Evolutionary conservation across 2,888 invertebrate species (phyloP).

Genomic region (Branchipolynoe longqiensis): DNA sequence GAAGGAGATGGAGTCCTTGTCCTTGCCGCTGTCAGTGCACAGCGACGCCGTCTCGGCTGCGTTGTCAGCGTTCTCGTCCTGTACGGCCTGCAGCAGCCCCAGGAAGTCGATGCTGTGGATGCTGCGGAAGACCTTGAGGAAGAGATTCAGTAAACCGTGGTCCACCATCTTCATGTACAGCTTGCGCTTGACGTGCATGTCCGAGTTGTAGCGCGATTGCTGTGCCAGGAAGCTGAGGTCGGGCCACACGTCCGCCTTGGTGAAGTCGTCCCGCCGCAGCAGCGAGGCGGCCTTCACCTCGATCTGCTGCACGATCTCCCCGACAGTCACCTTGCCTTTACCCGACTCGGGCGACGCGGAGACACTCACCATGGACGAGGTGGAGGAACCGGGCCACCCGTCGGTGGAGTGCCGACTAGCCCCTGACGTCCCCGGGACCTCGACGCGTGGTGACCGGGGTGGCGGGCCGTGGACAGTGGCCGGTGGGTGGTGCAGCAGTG

Average conservation of each 20-base stretch:
- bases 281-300: slow-evolving; percentile 55
- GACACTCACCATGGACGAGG: slow-evolving; percentile 13
- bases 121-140: slow-evolving; percentile 63
- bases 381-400: background rate
- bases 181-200: slow-evolving; percentile 62
- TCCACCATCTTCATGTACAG: slow-evolving; percentile 63
- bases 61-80: slow-evolving; percentile 27
- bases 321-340: slow-evolving; percentile 61
- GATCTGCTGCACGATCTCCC: slow-evolving; percentile 63
- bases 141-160: slow-evolving; percentile 59
- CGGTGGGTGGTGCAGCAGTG: background rate
- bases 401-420: background rate
- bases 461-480: background rate
- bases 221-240: slow-evolving; percentile 64
- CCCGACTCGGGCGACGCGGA: slow-evolving; percentile 11
- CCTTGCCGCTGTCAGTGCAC: slow-evolving; percentile 14
- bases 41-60: background rate
- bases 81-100: background rate
- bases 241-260: slow-evolving; percentile 51
- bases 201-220: slow-evolving; percentile 64
- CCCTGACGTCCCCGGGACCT: slow-evolving; percentile 8
- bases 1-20: slow-evolving; percentile 43
- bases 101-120: slow-evolving; percentile 63
- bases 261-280: slow-evolving; percentile 60
- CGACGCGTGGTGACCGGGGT: background rate